A percentile compares a stretch with the other conserved stretches of the same genome.
phyloP scores from a whole-genome alignment of 1,140 invertebrate species.

The Bombyx mori region DNA sequence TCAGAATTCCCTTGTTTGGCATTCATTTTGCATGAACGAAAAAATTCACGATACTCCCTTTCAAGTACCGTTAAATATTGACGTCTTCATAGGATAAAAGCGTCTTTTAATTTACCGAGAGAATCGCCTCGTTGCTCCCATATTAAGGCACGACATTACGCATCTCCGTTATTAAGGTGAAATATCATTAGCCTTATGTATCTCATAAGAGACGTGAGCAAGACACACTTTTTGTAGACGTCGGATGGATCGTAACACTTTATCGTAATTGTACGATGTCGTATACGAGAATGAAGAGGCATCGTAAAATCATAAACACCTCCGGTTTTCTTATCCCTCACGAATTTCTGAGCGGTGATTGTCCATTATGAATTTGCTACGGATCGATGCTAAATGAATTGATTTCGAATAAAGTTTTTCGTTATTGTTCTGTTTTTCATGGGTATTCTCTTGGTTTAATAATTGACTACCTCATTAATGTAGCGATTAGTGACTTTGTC shows the following conservation, averaged over 20 bases:
- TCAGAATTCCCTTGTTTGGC: background rate
- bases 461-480: no score
- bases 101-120: no score
- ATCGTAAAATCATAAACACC: conserved; percentile 62
- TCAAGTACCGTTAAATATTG: background rate
- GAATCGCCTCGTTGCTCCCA: background rate
- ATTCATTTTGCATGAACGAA: background rate
- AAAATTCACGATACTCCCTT: background rate
- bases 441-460: no score
- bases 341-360: conserved; percentile 36
- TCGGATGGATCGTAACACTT: conserved; percentile 38
- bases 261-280: conserved; percentile 45
- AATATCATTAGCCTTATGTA: conserved; percentile 38
- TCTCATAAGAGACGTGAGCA: conserved; percentile 30
- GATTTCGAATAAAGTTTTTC: no score
- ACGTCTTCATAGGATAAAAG: no score
- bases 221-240: conserved; percentile 38
- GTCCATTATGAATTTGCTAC: conserved; percentile 42
- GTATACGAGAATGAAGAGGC: conserved; percentile 43
- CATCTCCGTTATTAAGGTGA: conserved; percentile 33
- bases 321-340: conserved; percentile 37
- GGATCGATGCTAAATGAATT: no score
- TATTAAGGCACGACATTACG: conserved; percentile 1
- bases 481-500: no score
- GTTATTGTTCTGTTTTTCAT: no score